Evolutionary conservation across 2,888 invertebrate species (phyloP).

Genomic region (Lithophane semibrunnea): DNA sequence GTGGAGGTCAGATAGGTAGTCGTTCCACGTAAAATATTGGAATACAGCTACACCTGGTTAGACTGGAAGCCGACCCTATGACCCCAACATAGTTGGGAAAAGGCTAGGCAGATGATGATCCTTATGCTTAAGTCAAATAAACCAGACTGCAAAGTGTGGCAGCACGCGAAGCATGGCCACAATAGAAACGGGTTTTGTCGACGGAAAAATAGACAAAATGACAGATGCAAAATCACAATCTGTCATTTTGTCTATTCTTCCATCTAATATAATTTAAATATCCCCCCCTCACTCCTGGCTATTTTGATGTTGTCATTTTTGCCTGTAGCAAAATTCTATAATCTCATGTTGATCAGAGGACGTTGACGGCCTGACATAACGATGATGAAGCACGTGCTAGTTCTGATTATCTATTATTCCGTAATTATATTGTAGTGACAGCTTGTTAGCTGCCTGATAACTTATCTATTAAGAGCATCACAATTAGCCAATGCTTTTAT

Average conservation of each 20-base stretch:
- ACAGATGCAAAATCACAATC: too few relatives aligned
- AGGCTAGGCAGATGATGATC: too few relatives aligned
- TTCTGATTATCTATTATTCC: slow-evolving; percentile 44
- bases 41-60: too few relatives aligned
- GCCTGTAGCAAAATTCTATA: neutral
- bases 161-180: too few relatives aligned
- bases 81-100: too few relatives aligned
- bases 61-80: too few relatives aligned
- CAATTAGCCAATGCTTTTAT: slow-evolving; percentile 45
- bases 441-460: slow-evolving; percentile 44
- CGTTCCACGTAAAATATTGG: too few relatives aligned
- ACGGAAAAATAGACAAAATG: too few relatives aligned
- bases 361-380: slow-evolving; percentile 35
- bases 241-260: too few relatives aligned
- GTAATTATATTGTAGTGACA: slow-evolving; percentile 53
- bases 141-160: neutral
- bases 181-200: too few relatives aligned
- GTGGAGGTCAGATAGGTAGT: too few relatives aligned
- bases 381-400: slow-evolving; percentile 42
- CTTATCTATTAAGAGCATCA: slow-evolving; percentile 46
- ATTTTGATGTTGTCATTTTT: neutral
- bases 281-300: neutral
- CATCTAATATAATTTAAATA: neutral
- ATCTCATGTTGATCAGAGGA: slow-evolving; percentile 27
- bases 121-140: too few relatives aligned